Evolutionary conservation across 2,113 vertebrate species (phyloP).

Genomic region (Elachura formosa): DNA sequence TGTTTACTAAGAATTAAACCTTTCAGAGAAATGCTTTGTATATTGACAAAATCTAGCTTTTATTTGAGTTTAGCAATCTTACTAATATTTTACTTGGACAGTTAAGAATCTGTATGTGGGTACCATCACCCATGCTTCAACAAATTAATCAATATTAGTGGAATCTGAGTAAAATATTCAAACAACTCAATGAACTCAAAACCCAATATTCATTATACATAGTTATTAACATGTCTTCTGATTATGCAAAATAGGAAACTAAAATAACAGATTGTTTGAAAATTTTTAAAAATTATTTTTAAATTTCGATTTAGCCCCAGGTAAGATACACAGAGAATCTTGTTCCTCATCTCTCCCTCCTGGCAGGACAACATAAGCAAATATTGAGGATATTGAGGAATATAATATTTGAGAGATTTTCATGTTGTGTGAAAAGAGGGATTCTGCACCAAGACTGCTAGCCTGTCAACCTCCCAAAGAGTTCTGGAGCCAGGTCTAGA

Average conservation of each 20-base stretch:
- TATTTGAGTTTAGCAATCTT: not conserved
- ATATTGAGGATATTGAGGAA: not conserved
- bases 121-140: not conserved
- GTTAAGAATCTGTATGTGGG: not conserved
- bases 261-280: not conserved
- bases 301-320: accelerated
- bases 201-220: accelerated
- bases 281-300: not conserved
- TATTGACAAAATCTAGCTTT: not conserved
- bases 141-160: not conserved
- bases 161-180: not conserved
- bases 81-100: not conserved
- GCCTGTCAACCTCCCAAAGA: not conserved
- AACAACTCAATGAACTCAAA: not conserved
- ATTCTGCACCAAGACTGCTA: not conserved
- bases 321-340: not conserved
- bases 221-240: not conserved
- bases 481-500: not conserved
- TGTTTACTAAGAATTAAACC: accelerated
- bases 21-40: not conserved
- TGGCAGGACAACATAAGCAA: not conserved
- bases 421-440: not conserved
- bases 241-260: not conserved
- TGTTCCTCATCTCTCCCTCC: not conserved
- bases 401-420: not conserved